These are phyloP conservation scores for Dasyprocta punctata DNA, from an alignment of 2,113 vertebrate genomes.

Conservation along the genomic window DNA sequence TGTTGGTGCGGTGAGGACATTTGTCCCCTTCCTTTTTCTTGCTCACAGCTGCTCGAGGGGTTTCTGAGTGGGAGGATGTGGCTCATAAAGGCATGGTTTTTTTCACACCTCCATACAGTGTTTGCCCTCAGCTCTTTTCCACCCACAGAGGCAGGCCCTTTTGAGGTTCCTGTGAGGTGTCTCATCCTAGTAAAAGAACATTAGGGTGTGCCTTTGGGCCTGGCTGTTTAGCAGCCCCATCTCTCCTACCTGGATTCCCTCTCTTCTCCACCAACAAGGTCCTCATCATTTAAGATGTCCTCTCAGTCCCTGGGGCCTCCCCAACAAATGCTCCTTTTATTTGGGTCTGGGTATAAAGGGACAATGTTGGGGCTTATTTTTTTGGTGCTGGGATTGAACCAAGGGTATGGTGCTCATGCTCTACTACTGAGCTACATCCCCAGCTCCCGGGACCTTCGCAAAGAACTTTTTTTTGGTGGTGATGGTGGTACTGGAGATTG, in stretches of 20 bases:
- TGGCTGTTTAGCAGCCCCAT: neutral
- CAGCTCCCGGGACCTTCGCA: neutral
- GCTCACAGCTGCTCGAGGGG: slow-evolving; percentile 34
- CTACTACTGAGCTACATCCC: neutral
- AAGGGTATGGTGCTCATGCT: neutral
- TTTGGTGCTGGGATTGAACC: neutral
- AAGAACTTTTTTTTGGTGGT: neutral
- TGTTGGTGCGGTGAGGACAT: neutral
- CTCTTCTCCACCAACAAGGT: neutral
- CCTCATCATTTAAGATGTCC: neutral
- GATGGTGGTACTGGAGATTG: neutral
- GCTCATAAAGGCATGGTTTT: neutral
- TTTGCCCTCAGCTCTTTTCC: neutral
- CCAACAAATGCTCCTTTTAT: neutral
- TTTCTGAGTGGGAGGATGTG: slow-evolving; percentile 10
- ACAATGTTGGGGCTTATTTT: neutral
- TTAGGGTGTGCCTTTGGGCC: neutral
- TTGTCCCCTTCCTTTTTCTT: slow-evolving; percentile 6
- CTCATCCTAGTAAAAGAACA: neutral
- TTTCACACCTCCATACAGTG: neutral
- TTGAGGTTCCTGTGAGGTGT: neutral
- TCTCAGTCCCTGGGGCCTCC: neutral
- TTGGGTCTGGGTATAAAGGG: neutral
- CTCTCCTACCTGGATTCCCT: neutral
- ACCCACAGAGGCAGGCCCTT: neutral